Conservation (phyloP, 1,140 invertebrate genomes). For the Copidosoma floridanum region DNA sequence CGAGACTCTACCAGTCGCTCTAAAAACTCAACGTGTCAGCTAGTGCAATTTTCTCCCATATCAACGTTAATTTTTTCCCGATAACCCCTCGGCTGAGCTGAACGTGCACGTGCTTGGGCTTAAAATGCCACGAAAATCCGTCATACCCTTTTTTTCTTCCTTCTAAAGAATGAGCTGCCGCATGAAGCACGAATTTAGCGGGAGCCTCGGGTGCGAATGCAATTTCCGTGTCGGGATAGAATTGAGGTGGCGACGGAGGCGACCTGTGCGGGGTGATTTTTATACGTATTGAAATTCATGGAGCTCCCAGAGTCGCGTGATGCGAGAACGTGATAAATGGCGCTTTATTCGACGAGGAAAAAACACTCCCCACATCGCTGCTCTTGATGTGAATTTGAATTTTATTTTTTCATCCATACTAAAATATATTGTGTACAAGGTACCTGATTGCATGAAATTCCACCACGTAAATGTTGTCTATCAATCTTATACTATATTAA, state of each 20-base stretch:
- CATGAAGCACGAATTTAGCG: background rate
- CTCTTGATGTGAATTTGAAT: too few relatives aligned
- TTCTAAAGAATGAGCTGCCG: too few relatives aligned
- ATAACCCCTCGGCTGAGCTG: background rate
- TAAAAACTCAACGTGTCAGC: too few relatives aligned
- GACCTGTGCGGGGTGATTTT: slow-evolving; percentile 9
- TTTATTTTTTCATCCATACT: too few relatives aligned
- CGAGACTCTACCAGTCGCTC: too few relatives aligned
- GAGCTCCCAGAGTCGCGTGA: too few relatives aligned
- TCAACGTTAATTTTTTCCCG: background rate
- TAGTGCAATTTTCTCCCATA: background rate
- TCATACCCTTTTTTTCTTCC: background rate
- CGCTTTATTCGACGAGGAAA: background rate
- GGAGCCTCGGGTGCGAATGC: slow-evolving; percentile 8
- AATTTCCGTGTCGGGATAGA: slow-evolving; percentile 20
- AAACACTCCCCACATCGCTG: too few relatives aligned
- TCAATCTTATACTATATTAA: too few relatives aligned
- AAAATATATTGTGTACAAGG: too few relatives aligned
- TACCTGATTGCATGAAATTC: too few relatives aligned
- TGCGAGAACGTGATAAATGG: slow-evolving; percentile 12
- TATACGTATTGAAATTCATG: slow-evolving; percentile 23
- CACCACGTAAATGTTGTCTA: too few relatives aligned
- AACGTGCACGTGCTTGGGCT: background rate
- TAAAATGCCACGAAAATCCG: background rate
- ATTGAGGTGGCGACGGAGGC: background rate